A percentile compares a stretch with the other conserved stretches of the same genome.
Evolutionary conservation across 2,113 vertebrate species (phyloP).

Genomic region (Muscicapa adusta): DNA sequence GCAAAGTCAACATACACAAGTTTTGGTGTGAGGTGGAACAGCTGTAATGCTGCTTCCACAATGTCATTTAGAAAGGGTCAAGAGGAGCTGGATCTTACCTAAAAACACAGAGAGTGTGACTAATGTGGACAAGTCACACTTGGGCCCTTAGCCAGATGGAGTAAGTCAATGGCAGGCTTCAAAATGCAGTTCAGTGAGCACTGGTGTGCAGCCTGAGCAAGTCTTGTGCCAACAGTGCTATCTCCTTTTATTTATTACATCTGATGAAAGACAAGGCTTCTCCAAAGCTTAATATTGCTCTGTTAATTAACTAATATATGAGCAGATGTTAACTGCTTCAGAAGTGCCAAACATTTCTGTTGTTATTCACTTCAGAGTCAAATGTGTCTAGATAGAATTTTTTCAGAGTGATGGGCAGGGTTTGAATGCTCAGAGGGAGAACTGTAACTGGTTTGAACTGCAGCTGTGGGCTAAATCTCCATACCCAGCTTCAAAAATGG

Average conservation of each 20-base stretch:
- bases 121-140: background rate
- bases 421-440: background rate
- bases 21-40: background rate
- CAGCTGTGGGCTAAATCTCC: background rate
- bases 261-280: background rate
- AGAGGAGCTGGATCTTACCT: background rate
- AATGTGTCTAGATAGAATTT: background rate
- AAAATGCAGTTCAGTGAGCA: background rate
- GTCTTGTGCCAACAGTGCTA: background rate
- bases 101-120: background rate
- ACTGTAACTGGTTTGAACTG: background rate
- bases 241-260: background rate
- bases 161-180: background rate
- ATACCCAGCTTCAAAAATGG: background rate
- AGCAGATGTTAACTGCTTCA: slow-evolving; percentile 47
- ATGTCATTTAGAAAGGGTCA: background rate
- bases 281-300: slow-evolving; percentile 17
- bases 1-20: background rate
- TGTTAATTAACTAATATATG: slow-evolving; percentile 29
- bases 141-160: background rate
- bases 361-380: background rate
- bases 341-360: background rate
- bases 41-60: background rate
- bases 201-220: background rate
- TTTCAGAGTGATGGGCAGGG: background rate